Evolutionary conservation across 37 sponge, comb jelly and placozoan species (phyloP), one percentile per base, ranked within the genome.

Genomic region (Sycon ciliatum): DNA sequence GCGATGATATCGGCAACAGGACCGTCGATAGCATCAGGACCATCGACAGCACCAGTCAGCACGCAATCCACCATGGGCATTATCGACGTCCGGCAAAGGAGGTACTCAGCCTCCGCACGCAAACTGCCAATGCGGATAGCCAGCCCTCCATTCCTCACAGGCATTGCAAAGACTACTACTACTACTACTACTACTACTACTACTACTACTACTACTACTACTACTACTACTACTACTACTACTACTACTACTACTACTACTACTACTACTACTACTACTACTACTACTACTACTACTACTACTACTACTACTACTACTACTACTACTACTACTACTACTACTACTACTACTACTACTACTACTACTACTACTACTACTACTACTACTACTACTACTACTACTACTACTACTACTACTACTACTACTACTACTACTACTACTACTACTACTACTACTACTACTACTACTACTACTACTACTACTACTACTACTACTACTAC

Each of bases 181-280:
- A n/a, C 52, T 46, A 46, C 52, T 46, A 46, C 52, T 46, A 46
- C 52, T 46, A 46, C 52, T 46, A 46, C 52, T 46, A 46, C 52
- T 46, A 46, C 52, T 46, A 46, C 52, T 46, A 46, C 52, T 46
- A 46, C 52, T 46, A 46, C 52, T 46, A 46, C 52, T 46, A 46
- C 52, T 46, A 46, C 52, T 46, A 46, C 52, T 46, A 46, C 52
- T 46, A 46, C 52, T 46, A 46, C 52, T 46, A 46, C 52, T 46
- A 46, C 52, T 46, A 46, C 52, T 46, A 46, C 52, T 46, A 46
- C 52, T 46, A 46, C 52, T 46, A 46, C 52, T 46, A 46, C 52
- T 46, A 46, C 52, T 46, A 46, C 52, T 46, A 46, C 52, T 46
- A 46, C 52, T 46, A 46, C 52, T 46, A 46, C 52, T 46, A 46